Base-by-base conservation (phyloP, 1,140 invertebrate genomes). In the Drosophila pallidifrons region DNA sequence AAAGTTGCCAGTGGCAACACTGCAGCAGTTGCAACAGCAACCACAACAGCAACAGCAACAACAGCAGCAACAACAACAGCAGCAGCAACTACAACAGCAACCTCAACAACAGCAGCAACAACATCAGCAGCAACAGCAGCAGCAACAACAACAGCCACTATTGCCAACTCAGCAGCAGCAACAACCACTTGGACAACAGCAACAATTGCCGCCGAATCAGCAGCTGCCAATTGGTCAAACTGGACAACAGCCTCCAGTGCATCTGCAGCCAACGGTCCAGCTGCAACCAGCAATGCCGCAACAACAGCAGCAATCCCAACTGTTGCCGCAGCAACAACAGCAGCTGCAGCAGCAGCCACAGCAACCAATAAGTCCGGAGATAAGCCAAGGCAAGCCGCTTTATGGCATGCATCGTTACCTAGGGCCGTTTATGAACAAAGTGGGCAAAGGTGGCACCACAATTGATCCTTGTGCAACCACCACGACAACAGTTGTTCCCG, bases 341-440 rank as follows among this genome's bases (percentile, higher is more conserved):
- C 57, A 43, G 11, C 49, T 25, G 13, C 45, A 32, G 28, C 52
- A 58, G 41, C 63, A 59, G 28, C 35, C 8, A 20, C 38, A 55
- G 11, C 49, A 74, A 35, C 13, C 52, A 10, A 2, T 59, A 32
- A 11, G 43, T 15, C n/a, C 6, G n/a, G 41, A 71, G 1, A 30
- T 10, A 15, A 65, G 35, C 11, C 35, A 75, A 32, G 6, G 49
- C 15, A n/a, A 67, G 3, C 10, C 54, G 1, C 13, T 54, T 0
- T 74, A 61, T 49, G 65, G 57, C 7, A 3, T 13, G 1, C 59
- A 75, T 13, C 78, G 82, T 0, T 75, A 69, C 13, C 49, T 67
- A 3, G 72, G 54, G 11, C 79, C 80, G 6, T 57, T 77, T 2
- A 59, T 46, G 11, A 73, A 77, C 43, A 80, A 60, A 25, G 45